Evolutionary conservation across 1,140 invertebrate genomes (phyloP).

Genomic region (Arctopsyche grandis): DNA sequence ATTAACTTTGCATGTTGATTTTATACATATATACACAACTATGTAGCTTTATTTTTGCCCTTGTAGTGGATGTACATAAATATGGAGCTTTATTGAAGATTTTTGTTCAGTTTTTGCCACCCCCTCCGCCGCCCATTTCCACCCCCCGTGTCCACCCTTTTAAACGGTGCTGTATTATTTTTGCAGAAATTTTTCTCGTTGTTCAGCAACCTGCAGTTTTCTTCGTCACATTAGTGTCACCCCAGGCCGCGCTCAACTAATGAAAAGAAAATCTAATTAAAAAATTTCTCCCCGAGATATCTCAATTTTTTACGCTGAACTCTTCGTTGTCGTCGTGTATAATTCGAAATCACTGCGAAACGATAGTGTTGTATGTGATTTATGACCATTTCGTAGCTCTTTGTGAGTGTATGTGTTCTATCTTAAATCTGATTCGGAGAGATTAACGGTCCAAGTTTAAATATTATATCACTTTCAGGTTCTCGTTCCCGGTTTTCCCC

Average conservation of each 20-base stretch:
- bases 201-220: slow-evolving; percentile 21
- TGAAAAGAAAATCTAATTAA: slow-evolving; percentile 54
- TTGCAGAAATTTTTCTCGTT: slow-evolving; percentile 1
- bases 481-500: slow-evolving; percentile 6
- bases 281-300: slow-evolving; percentile 41
- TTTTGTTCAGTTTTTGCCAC: not conserved
- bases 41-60: no score
- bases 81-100: not conserved
- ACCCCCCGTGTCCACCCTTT: not conserved
- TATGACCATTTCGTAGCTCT: not conserved
- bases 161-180: not conserved
- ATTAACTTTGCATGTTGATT: no score
- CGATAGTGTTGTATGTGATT: not conserved
- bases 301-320: not conserved
- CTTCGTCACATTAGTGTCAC: slow-evolving; percentile 49
- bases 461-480: slow-evolving; percentile 34
- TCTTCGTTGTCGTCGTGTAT: not conserved
- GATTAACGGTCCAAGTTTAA: slow-evolving; percentile 29
- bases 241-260: slow-evolving; percentile 43
- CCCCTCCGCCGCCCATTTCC: not conserved
- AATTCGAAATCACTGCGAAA: slow-evolving; percentile 4
- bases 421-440: not conserved
- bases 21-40: no score
- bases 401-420: no score
- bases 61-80: not conserved